Evolutionary conservation across 2,888 invertebrate species (phyloP), one percentile per base, ranked within the genome.

Genomic region (Rapana venosa): DNA sequence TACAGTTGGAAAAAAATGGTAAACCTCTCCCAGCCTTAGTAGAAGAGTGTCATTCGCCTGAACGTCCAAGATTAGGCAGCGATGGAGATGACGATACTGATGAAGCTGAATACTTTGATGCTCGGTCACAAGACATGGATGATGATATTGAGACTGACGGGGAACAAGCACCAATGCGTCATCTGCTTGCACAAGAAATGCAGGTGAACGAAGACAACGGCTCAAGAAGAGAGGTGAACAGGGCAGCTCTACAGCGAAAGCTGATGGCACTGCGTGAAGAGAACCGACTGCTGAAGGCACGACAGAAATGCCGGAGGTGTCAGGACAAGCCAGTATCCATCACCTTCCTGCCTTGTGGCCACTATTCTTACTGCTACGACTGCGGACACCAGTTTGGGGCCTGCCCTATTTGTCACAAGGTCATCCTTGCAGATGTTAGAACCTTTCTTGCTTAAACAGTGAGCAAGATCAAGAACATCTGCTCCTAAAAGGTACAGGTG

Each of bases 281-380:
- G 70, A 89, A 89, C 32, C 20, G 56, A 32, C 30, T 36, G 22
- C 36, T 89, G 85, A 89, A 89, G 26, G 85, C 84, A 15, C n/a
- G 74, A 56, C 85, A 84, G 85, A 20, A 47, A 11, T 89, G 89
- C 74, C 35, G 77, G 35, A 13, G 70, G 5, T 89, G 89, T 26
- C 74, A 22, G 47, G 5, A 17, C 20, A 66, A 32, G 20, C 74
- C 85, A 20, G 89, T 89, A 32, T 89, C 89, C 47, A 66, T 89
- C 74, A 89, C 89, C n/a, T 85, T 89, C 30, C 35, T 89, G 15
- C 89, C 89, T 0, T 89, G 89, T 30, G 89, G 89, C 32, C 89
- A 89, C 74, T 89, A 85, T 32, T 36, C 85, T 20, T 89, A 74
- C 61, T 89, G 89, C 74, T 89, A 89, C 35, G 89, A 89, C 66